Conservation (phyloP, 37 sponge, comb jelly and placozoan species). For the Bolinopsis microptera region DNA sequence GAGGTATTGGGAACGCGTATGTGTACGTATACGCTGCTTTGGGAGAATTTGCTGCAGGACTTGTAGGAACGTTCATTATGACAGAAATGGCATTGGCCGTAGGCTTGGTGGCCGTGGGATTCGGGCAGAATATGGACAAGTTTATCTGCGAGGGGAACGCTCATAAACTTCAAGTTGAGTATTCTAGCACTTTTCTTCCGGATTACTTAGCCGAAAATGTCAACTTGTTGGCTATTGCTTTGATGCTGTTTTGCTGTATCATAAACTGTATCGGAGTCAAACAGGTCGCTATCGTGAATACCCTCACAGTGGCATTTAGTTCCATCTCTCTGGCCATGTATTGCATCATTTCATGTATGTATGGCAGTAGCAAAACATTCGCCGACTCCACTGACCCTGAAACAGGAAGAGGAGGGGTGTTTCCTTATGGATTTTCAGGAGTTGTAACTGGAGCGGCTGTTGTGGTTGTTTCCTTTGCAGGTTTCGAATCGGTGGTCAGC, state of each 20-base stretch:
- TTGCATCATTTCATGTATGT: background rate
- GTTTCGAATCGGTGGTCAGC: background rate
- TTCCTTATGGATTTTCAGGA: background rate
- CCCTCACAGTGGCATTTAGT: background rate
- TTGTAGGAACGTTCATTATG: background rate
- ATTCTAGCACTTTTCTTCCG: background rate
- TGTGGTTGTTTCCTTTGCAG: background rate
- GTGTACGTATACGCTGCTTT: background rate
- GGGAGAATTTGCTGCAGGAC: background rate
- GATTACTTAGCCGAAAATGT: background rate
- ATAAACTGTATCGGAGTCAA: constrained; percentile 39
- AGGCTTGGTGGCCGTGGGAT: background rate
- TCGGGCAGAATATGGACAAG: background rate
- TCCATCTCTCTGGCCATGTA: background rate
- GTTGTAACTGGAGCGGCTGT: background rate
- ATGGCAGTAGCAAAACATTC: background rate
- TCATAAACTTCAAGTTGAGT: background rate
- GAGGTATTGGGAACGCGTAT: constrained; percentile 1
- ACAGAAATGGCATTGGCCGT: background rate
- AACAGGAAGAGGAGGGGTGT: background rate
- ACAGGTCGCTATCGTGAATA: background rate
- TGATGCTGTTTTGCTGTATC: background rate
- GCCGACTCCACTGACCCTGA: background rate
- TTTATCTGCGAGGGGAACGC: background rate
- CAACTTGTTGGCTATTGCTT: background rate